Conservation (phyloP, 2,113 vertebrate genomes). For the Conger conger region DNA sequence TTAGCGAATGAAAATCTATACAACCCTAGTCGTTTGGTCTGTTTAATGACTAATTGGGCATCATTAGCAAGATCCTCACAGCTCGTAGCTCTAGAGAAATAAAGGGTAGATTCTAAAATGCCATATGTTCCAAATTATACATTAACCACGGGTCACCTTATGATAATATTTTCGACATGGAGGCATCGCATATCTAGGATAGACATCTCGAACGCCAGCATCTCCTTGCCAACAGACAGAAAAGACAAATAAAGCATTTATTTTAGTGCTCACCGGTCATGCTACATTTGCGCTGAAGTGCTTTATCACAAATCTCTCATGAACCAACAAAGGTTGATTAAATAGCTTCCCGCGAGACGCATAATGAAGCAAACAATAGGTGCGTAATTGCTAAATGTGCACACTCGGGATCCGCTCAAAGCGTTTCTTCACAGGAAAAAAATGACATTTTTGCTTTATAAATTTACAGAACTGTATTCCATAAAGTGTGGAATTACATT, state of each 20-base stretch:
- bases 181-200: slow-evolving; percentile 47
- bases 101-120: slow-evolving; percentile 76
- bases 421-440: neutral
- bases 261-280: slow-evolving; percentile 45
- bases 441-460: neutral
- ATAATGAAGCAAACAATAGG: slow-evolving; percentile 22
- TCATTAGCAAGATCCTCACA: slow-evolving; percentile 85
- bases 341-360: slow-evolving; percentile 25
- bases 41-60: slow-evolving; percentile 91
- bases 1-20: slow-evolving; percentile 78
- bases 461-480: neutral
- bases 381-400: slow-evolving; percentile 61
- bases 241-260: slow-evolving; percentile 53
- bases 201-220: slow-evolving; percentile 63
- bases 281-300: slow-evolving; percentile 46
- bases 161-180: slow-evolving; percentile 63
- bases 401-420: slow-evolving; percentile 8
- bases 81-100: slow-evolving; percentile 73
- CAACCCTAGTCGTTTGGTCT: slow-evolving; percentile 71
- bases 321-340: slow-evolving; percentile 44
- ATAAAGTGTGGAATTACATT: slow-evolving; percentile 13
- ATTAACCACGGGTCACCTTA: slow-evolving; percentile 78
- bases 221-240: slow-evolving; percentile 71
- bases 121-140: slow-evolving; percentile 93
- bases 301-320: slow-evolving; percentile 45